Conservation (phyloP, 2,888 invertebrate species). For the Drosophila histrio region DNA sequence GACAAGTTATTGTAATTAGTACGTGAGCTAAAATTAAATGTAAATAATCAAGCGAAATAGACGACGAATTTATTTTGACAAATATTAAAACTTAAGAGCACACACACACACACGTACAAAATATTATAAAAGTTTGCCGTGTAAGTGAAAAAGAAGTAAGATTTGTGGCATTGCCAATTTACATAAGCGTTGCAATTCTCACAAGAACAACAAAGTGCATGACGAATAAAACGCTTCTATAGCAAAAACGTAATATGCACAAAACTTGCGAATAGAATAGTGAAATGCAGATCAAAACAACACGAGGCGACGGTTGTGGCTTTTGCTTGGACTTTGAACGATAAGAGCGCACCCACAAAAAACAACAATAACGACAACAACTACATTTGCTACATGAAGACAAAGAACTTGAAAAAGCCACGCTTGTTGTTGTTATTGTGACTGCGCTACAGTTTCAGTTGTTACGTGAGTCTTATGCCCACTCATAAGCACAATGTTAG, state of each 20-base stretch:
- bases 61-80: conserved; percentile 3
- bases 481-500: conserved; percentile 23
- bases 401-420: conserved; percentile 68
- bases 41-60: conserved; percentile 25
- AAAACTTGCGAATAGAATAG: conserved; percentile 18
- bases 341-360: conserved; percentile 60
- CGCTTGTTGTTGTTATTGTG: conserved; percentile 48
- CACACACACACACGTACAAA: neutral
- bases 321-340: conserved; percentile 73
- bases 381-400: conserved; percentile 34
- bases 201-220: conserved; percentile 17
- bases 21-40: conserved; percentile 49
- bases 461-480: conserved; percentile 45
- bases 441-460: conserved; percentile 60
- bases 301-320: conserved; percentile 40
- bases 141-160: conserved; percentile 45
- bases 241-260: conserved; percentile 6
- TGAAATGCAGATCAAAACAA: conserved; percentile 21
- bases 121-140: neutral
- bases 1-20: conserved; percentile 63
- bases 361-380: conserved; percentile 37
- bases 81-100: neutral
- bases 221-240: conserved; percentile 11
- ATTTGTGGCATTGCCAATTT: conserved; percentile 44
- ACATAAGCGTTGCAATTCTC: conserved; percentile 48